Percentiles rank a stretch among this genome's conserved stretches.
These are phyloP conservation scores for Exocentrus adspersus DNA, from an alignment of 2,888 invertebrate species.

Conservation along the genomic window DNA sequence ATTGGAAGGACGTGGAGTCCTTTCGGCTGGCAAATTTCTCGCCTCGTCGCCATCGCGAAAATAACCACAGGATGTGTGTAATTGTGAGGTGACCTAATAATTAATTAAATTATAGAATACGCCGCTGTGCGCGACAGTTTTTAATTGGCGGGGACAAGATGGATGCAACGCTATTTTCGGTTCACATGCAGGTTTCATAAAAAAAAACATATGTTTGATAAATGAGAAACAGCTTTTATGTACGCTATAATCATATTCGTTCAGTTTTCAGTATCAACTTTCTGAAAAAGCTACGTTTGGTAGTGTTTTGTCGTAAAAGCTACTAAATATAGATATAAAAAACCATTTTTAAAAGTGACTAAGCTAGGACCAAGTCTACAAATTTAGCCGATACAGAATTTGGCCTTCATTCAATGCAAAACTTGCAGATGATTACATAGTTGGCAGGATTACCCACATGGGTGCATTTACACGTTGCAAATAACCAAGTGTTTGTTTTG, in stretches of 20 bases:
- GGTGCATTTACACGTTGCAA: background rate
- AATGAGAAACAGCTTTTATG: conserved; percentile 4
- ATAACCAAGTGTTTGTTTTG: background rate
- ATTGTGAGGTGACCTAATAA: conserved; percentile 24
- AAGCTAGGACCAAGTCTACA: too few species aligned
- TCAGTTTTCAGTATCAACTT: too few species aligned
- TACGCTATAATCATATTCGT: background rate
- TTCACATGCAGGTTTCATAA: background rate
- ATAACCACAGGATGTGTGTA: conserved; percentile 22
- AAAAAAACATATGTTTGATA: background rate
- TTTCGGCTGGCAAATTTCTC: background rate
- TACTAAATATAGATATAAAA: too few species aligned
- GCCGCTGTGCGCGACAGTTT: conserved; percentile 16
- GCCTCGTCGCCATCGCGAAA: background rate
- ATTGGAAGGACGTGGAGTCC: too few species aligned
- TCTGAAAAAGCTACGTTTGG: too few species aligned
- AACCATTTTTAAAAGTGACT: too few species aligned
- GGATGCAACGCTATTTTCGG: conserved; percentile 24
- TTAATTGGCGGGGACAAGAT: conserved; percentile 26
- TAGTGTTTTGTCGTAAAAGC: too few species aligned
- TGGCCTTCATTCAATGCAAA: too few species aligned
- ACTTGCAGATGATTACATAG: background rate
- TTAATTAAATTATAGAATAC: conserved; percentile 26
- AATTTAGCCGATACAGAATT: too few species aligned
- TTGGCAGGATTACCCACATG: background rate